Base-by-base conservation (phyloP, 2,797 vertebrate genomes). In the Gila robusta region DNA sequence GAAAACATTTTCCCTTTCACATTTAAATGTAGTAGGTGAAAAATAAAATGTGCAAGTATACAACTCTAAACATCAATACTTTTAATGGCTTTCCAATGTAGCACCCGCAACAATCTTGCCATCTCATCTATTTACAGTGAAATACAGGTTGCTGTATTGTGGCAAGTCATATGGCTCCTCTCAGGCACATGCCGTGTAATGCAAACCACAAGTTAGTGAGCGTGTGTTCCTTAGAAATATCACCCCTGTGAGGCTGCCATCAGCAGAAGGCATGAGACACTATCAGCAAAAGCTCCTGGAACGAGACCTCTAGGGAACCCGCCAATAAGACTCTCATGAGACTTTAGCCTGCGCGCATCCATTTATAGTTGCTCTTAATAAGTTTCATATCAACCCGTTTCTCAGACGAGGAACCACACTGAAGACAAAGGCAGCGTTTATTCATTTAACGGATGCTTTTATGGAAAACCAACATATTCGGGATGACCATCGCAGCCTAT, bases 61-160 rank as follows among this genome's bases (percentile, higher is more conserved):
- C 6, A n/a, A 54, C 16, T 49, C 3, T 8, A 21, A 56, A 78
- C 12, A 37, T 56, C 3, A 12, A n/a, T n/a, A 6, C 16, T 37
- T 56, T 3, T 37, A 39, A 77, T 8, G 52, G 32, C 21, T 77
- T 56, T 8, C 21, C 23, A 59, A 59, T 19, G 17, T 26, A 79
- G 6, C 56, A 21, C 77, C 16, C 1, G 11, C 19, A 35, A 10
- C 62, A 35, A 80, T 67, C 62, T 80, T 28, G 6, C 26, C 79
- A 35, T 37, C 44, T 81, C 44, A 70, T 81, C 32, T 56, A 56
- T 26, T 71, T 82, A 39, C 49, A 71, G 47, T 70, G 67, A 39
- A 81, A 70, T 54, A 26, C 28, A 69, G 16, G 78, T 44, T 49
- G 78, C 26, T 67, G 62, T 49, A 67, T 67, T 80, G 79, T 80